Conservation (phyloP, 2,113 vertebrate species). For the Penelope pileata region DNA sequence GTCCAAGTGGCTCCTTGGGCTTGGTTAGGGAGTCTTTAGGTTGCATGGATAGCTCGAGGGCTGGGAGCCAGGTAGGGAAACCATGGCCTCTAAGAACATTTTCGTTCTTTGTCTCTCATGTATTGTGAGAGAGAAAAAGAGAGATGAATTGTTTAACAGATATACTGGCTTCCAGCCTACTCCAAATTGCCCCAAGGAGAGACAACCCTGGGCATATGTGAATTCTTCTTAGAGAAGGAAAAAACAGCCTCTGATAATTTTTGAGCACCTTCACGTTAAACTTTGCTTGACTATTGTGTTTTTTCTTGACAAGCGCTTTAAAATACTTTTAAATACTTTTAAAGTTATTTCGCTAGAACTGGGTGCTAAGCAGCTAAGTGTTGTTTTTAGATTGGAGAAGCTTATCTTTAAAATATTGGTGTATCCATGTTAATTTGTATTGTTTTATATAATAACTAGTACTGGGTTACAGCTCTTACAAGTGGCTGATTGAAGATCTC, state of each 20-base stretch:
- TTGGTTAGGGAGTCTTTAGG: not conserved
- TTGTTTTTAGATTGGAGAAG: not conserved
- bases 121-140: not conserved
- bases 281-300: not conserved
- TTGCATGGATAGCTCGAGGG: not conserved
- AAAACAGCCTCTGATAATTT: not conserved
- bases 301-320: not conserved
- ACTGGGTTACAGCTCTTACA: not conserved
- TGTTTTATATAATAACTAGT: not conserved
- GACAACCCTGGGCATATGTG: fast-evolving
- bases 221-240: not conserved
- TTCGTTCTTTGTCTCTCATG: not conserved
- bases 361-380: not conserved
- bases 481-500: not conserved
- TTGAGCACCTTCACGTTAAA: not conserved
- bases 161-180: not conserved
- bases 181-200: not conserved
- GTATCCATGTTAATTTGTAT: not conserved
- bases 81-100: not conserved
- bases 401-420: not conserved
- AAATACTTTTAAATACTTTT: too few species aligned
- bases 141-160: not conserved
- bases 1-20: not conserved
- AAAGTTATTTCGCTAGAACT: not conserved
- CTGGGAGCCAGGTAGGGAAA: not conserved